phyloP scores from a whole-genome alignment of 2,113 vertebrate genomes.

The Megaceryle maxima region DNA sequence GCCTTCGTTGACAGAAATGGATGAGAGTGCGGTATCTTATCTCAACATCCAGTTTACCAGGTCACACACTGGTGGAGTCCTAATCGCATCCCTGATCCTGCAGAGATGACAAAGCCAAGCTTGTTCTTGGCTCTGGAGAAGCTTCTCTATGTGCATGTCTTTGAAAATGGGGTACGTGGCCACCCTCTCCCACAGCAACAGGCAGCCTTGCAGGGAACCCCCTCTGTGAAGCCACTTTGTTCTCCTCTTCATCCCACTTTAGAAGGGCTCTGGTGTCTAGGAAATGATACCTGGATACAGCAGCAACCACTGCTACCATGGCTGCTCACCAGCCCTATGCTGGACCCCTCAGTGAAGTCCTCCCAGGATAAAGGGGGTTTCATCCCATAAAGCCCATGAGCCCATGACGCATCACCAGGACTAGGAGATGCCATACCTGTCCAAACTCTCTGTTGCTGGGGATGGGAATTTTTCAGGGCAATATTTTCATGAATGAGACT shows the following conservation, averaged over 20 bases:
- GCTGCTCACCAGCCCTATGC: not conserved
- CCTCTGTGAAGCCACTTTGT: rapidly evolving
- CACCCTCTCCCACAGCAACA: not conserved
- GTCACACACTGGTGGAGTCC: constrained; percentile 7
- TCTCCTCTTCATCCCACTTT: not conserved
- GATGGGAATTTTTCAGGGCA: not conserved
- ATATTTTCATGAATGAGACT: not conserved
- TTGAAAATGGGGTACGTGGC: not conserved
- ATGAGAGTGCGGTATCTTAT: not conserved
- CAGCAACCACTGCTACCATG: not conserved
- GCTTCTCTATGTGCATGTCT: not conserved
- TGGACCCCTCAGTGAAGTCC: not conserved
- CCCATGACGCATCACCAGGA: not conserved
- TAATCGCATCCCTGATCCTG: not conserved
- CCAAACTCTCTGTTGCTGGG: not conserved
- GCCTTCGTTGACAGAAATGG: constrained; percentile 4
- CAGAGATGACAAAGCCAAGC: not conserved
- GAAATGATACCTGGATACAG: not conserved
- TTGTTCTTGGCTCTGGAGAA: not conserved
- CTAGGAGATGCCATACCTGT: not conserved
- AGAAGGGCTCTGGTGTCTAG: not conserved
- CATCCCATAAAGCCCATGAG: not conserved
- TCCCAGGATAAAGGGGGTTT: not conserved
- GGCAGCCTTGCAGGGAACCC: not conserved
- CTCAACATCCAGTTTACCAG: constrained; percentile 29